A percentile compares a stretch with the other conserved stretches of the same genome.
Conservation (phyloP, 2,797 vertebrate genomes). For the Botia almorhae region DNA sequence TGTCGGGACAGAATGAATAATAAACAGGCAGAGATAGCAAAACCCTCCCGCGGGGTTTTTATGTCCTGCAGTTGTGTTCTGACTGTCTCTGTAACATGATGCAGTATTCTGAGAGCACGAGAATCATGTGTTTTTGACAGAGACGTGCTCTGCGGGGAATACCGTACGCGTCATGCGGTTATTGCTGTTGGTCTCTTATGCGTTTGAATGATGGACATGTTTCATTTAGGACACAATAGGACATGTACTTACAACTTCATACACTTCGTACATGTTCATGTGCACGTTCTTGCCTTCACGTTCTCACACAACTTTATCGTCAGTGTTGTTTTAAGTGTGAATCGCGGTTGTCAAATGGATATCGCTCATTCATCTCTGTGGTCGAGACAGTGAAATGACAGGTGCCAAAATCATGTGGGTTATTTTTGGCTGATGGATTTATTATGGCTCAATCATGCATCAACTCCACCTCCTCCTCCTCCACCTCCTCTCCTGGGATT, state of each 20-base stretch:
- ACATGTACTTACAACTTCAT: neutral
- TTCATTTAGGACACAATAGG: slow-evolving; percentile 16
- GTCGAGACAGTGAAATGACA: slow-evolving; percentile 38
- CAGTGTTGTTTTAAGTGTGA: slow-evolving; percentile 4
- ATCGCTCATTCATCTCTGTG: neutral
- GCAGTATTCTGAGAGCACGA: slow-evolving; percentile 1
- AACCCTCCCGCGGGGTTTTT: slow-evolving; percentile 22
- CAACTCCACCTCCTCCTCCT: neutral
- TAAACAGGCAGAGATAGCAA: slow-evolving; percentile 30
- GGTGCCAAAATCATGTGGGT: slow-evolving; percentile 30
- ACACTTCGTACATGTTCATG: neutral
- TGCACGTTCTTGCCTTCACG: neutral
- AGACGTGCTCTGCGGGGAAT: slow-evolving; percentile 13
- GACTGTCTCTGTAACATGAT: slow-evolving; percentile 14
- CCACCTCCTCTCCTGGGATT: neutral
- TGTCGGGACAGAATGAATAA: slow-evolving; percentile 44
- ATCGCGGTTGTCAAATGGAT: slow-evolving; percentile 17
- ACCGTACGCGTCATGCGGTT: slow-evolving; percentile 20
- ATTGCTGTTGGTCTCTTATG: slow-evolving; percentile 21
- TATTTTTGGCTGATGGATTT: slow-evolving; percentile 52
- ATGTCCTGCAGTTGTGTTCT: slow-evolving; percentile 29
- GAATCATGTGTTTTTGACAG: slow-evolving; percentile 31
- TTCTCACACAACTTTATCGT: neutral
- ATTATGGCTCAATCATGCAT: slow-evolving; percentile 36
- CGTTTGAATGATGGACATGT: slow-evolving; percentile 19